Percentiles rank a stretch among this genome's conserved stretches.
Conservation (phyloP, 2,113 vertebrate species). For the Ginglymostoma cirratum region DNA sequence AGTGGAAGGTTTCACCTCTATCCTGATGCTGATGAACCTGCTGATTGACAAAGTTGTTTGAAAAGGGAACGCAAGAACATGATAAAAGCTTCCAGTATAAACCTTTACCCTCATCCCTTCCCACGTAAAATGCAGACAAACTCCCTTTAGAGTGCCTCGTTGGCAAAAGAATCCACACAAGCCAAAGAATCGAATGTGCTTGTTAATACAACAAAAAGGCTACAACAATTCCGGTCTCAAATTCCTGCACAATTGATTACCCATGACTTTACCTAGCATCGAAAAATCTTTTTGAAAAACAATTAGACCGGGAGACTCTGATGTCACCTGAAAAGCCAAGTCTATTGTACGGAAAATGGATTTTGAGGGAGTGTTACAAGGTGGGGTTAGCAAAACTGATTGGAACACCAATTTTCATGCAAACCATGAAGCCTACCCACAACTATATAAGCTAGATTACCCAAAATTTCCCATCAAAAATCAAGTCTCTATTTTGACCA, state of each 20-base stretch:
- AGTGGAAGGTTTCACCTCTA: slow-evolving; percentile 96
- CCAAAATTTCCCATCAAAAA: neutral
- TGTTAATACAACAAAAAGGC: neutral
- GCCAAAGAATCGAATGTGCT: slow-evolving; percentile 11
- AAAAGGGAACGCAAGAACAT: slow-evolving; percentile 17
- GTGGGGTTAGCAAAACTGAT: neutral
- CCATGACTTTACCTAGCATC: neutral
- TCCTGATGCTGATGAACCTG: slow-evolving; percentile 99
- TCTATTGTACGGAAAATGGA: slow-evolving; percentile 3
- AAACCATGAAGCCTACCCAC: neutral
- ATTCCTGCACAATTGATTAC: neutral
- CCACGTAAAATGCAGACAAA: neutral
- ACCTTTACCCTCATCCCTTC: neutral
- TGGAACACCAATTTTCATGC: neutral
- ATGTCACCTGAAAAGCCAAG: neutral
- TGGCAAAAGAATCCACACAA: neutral
- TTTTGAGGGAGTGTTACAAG: neutral
- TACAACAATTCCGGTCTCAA: neutral
- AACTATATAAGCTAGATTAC: neutral
- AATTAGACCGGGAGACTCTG: neutral
- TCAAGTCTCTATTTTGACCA: neutral
- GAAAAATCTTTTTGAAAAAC: neutral
- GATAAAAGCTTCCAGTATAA: slow-evolving; percentile 21
- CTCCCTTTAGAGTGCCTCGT: neutral
- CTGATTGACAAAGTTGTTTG: slow-evolving; percentile 31